These are phyloP conservation scores for Hetaerina americana DNA, from an alignment of 1,140 invertebrate species.

Conservation along the genomic window DNA sequence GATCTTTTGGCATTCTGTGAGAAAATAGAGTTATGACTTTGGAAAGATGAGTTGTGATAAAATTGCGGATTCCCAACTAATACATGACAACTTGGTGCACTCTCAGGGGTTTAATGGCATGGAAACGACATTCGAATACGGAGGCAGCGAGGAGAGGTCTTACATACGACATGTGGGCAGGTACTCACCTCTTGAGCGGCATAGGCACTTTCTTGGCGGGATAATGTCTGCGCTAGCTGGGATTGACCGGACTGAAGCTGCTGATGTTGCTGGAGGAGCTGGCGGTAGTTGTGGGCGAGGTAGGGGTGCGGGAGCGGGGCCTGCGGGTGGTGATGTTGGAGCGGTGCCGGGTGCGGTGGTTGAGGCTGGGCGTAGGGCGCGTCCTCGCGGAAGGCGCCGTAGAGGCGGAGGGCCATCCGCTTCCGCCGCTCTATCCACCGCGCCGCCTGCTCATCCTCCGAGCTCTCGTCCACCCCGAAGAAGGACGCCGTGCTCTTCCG, in stretches of 20 bases:
- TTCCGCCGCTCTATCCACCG: constrained; percentile 61
- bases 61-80: too few species aligned
- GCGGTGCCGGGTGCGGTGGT: not conserved
- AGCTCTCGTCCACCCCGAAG: constrained; percentile 61
- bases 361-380: not conserved
- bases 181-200: constrained; percentile 6
- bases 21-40: too few species aligned
- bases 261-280: not conserved
- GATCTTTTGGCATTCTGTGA: too few species aligned
- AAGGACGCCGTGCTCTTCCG: constrained; percentile 62
- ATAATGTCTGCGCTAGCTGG: not conserved
- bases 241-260: not conserved
- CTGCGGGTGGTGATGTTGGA: constrained; percentile 7
- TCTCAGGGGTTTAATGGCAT: too few species aligned
- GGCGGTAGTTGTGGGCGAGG: not conserved
- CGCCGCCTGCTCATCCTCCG: constrained; percentile 50
- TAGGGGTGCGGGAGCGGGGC: not conserved
- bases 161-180: too few species aligned
- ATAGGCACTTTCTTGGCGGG: constrained; percentile 9
- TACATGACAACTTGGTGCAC: too few species aligned
- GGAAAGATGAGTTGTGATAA: too few species aligned
- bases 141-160: too few species aligned
- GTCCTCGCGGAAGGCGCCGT: constrained; percentile 39
- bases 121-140: too few species aligned
- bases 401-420: constrained; percentile 54